Base-by-base conservation (phyloP, 1,140 invertebrate species). In the Vanessa atalanta region DNA sequence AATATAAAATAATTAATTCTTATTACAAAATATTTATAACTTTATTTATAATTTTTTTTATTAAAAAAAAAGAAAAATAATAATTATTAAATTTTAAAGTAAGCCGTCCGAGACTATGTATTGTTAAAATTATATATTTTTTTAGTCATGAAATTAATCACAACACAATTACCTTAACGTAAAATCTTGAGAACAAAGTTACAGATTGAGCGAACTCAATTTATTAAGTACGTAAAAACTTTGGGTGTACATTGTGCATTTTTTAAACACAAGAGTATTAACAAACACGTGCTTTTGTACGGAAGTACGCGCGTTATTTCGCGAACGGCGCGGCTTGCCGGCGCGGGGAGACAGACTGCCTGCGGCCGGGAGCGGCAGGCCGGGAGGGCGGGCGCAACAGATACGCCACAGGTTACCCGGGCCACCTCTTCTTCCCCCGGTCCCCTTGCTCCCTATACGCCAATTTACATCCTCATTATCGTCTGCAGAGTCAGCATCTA, bases 341-440 rank as follows among this genome's bases (percentile, higher is more conserved):
- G 66, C 81, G 87, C 83, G 79, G 77, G 79, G 82, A 81, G 77
- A 82, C 82, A 79, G 79, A 87, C 84, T 87, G 84, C 70, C 84
- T 79, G 83, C 79, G 82, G 83, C 74, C 80, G 75, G 83, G 79
- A 74, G 72, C 78, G 72, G 79, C 71, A 61, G 71, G 60, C 72
- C 76, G 76, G 78, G 71, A 76, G 83, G 82, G 83, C 82, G 82
- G 81, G 88, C 87, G 89, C 89, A 91, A 91, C 89, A 91, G 88
- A 88, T 89, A 89, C 86, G 88, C 89, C 84, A 92, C 90, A 92
- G 90, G 90, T 92, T 92, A 83, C 85, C 85, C 83, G 83, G 84
- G 79, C 78, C 79, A 78, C 82, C 81, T 72, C 75, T 70, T 57
- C 78, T 65, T 64, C 37, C 76, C 66, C 73, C 81, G 76, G 66